A percentile compares a stretch with the other conserved stretches of the same genome.
phyloP scores from a whole-genome alignment of 2,888 invertebrate species.

The Drosophila tripunctata region DNA sequence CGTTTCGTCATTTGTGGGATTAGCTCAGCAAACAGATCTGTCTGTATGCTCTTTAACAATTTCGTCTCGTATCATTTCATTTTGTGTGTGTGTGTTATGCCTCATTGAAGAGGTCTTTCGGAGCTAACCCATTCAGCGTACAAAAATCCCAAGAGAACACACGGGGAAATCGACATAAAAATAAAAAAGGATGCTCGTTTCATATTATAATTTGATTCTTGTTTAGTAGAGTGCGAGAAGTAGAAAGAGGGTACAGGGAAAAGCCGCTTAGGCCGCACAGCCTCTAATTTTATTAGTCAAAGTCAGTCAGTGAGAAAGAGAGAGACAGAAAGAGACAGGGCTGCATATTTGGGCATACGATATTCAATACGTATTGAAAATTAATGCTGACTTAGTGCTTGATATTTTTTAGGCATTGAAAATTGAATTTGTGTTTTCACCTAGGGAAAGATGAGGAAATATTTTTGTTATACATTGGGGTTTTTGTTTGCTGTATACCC shows the following conservation, averaged over 20 bases:
- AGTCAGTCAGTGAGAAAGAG: conserved; percentile 1
- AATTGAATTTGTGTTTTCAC: conserved; percentile 26
- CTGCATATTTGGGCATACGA: conserved; percentile 11
- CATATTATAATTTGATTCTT: conserved; percentile 68
- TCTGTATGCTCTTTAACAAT: conserved; percentile 3
- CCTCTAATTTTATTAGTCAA: conserved; percentile 43
- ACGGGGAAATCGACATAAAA: background rate
- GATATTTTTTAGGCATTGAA: conserved; percentile 23
- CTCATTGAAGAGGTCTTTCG: conserved; percentile 29
- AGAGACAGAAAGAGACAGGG: background rate
- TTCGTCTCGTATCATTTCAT: conserved; percentile 18
- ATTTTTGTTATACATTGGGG: conserved; percentile 5
- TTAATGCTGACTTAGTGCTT: conserved; percentile 50
- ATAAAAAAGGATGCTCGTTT: conserved; percentile 33
- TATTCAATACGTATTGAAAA: conserved; percentile 24
- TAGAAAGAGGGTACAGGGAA: conserved; percentile 6
- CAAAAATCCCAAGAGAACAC: conserved; percentile 1
- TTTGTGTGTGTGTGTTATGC: conserved; percentile 28
- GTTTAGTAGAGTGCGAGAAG: background rate
- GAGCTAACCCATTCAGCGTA: background rate
- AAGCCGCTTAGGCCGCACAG: conserved; percentile 57
- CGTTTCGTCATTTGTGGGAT: conserved; percentile 60
- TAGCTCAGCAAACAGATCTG: conserved; percentile 34
- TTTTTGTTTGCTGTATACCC: background rate
- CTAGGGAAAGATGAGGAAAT: conserved; percentile 8